Base-by-base conservation (phyloP, 2,888 invertebrate species). In the Sycophila texana region DNA sequence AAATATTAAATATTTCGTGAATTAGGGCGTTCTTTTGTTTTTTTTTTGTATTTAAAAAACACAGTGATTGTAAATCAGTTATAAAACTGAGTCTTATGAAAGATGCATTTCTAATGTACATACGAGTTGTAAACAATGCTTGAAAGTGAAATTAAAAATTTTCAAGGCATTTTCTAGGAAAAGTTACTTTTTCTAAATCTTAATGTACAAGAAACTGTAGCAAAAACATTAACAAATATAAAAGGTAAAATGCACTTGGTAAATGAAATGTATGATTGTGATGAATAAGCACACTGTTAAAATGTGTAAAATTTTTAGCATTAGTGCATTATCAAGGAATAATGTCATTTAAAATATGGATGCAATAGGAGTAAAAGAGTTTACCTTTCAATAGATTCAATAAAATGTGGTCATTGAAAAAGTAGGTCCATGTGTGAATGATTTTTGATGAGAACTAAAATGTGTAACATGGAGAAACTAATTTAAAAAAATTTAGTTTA, bases 21-120 rank as follows among this genome's bases (percentile, higher is more conserved):
- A 74, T 66, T 61, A 30, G 61, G 39, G 57, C 14, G 53, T 67
- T 63, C 39, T 22, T 60, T 55, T 20, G 16, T 77, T 80, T 74
- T 75, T 70, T 51, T 57, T 72, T 74, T 68, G 30, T 68, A 61
- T 47, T 58, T 78, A 26, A 61, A 74, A 74, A 79, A 30, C 57
- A n/a, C 20, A 57, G 14, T 74, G 39, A 2, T 51, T 30, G 55
- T 53, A 39, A 68, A 63, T 74, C 68, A 70, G 65, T 74, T 65
- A 67, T 65, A 49, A 49, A 73, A 70, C 70, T 67, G 51, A 65
- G 51, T 65, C n/a, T 60, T 22, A 68, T 63, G 5, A 30, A 74
- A 39, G 65, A 65, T 74, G 74, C 65, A 74, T 79, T 79, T 79
- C 79, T 79, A 74, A 70, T 79, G 79, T 79, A 79, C 70, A 70